phyloP scores from a whole-genome alignment of 2,888 invertebrate genomes.

The Stenodema calcarata region DNA sequence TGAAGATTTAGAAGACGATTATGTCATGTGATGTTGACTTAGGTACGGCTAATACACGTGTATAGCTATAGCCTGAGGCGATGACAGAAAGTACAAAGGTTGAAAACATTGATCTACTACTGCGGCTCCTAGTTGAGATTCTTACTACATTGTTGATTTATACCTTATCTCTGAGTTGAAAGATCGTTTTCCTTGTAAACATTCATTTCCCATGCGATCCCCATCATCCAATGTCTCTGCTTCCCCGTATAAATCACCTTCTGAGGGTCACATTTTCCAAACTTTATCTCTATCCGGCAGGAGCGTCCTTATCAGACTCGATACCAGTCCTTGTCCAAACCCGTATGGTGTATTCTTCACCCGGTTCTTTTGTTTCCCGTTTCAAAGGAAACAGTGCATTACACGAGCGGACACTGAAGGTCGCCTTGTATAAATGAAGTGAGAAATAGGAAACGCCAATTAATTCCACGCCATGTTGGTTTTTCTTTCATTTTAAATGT shows the following conservation, averaged over 20 bases:
- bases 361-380: background rate
- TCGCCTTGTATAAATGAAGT: background rate
- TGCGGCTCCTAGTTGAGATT: no score
- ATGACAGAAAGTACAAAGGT: no score
- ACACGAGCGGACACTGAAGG: background rate
- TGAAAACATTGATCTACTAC: no score
- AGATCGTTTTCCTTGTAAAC: background rate
- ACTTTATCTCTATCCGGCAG: background rate
- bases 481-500: background rate
- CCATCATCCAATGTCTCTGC: background rate
- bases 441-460: conserved; percentile 30
- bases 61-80: no score
- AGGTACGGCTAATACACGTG: no score
- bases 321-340: background rate
- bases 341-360: background rate
- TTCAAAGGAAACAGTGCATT: background rate
- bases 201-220: background rate
- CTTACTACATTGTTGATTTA: no score
- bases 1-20: no score
- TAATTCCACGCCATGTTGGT: conserved; percentile 14
- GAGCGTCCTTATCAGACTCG: background rate
- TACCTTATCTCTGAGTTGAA: no score
- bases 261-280: background rate
- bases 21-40: no score
- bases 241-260: background rate